phyloP scores from a whole-genome alignment of 2,797 vertebrate genomes.

The Aldrovandia affinis region DNA sequence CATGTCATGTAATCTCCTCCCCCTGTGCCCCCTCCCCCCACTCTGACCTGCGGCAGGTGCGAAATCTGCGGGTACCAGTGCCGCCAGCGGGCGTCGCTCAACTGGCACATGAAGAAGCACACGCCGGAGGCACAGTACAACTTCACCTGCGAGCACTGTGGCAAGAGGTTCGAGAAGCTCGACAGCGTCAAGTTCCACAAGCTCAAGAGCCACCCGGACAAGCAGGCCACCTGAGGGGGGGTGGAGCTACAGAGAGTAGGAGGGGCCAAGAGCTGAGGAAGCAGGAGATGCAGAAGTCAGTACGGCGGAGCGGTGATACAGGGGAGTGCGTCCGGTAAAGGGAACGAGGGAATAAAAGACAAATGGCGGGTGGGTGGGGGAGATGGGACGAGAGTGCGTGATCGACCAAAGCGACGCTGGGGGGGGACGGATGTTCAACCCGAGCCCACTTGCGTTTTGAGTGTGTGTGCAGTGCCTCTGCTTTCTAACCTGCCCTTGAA shows the following conservation, averaged over 20 bases:
- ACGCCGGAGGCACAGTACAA: conserved; percentile 84
- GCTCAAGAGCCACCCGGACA: conserved; percentile 89
- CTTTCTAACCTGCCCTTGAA: neutral
- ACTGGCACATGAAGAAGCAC: conserved; percentile 97
- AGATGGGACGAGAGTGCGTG: neutral
- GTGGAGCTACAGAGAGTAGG: neutral
- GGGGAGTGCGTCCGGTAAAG: too few species aligned
- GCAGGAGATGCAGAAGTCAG: neutral
- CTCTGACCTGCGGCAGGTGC: conserved; percentile 70
- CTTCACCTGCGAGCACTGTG: conserved; percentile 88
- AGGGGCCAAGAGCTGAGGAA: neutral
- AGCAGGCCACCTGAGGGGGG: conserved; percentile 71
- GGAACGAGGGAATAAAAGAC: neutral
- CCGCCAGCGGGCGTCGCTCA: conserved; percentile 89
- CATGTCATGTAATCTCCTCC: neutral
- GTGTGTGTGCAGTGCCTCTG: neutral
- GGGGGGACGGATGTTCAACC: neutral
- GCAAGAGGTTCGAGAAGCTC: conserved; percentile 88
- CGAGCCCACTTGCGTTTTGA: neutral
- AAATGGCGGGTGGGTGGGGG: neutral
- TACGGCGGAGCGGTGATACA: too few species aligned
- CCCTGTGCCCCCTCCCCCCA: neutral
- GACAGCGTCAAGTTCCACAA: conserved; percentile 94
- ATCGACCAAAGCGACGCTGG: neutral
- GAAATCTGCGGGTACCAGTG: conserved; percentile 95